Evolutionary conservation across 2,888 invertebrate genomes (phyloP).

Genomic region (Melinopterus prodromus): DNA sequence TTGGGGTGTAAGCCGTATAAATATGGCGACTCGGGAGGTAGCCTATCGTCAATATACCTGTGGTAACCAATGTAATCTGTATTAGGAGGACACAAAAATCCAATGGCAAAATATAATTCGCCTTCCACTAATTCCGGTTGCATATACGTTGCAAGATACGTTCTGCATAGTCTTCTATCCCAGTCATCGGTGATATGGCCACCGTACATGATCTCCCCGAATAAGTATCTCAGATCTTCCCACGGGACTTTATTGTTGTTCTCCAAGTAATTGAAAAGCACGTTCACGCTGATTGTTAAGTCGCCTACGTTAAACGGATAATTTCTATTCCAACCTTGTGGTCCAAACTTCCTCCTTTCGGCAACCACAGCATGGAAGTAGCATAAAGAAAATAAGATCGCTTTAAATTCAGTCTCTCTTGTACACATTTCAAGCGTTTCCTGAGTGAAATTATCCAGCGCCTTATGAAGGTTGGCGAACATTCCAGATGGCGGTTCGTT

Average conservation of each 20-base stretch:
- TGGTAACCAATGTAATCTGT: constrained; percentile 89
- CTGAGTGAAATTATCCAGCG: constrained; percentile 90
- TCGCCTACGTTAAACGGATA: constrained; percentile 88
- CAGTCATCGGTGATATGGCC: constrained; percentile 98
- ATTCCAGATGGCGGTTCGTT: constrained; percentile 96
- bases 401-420: constrained; percentile 93
- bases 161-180: constrained; percentile 88
- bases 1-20: constrained; percentile 94
- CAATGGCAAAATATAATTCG: constrained; percentile 81
- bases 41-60: constrained; percentile 82
- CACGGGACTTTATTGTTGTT: constrained; percentile 88
- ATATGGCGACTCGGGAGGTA: constrained; percentile 89
- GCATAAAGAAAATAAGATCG: constrained; percentile 86
- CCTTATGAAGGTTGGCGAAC: constrained; percentile 93
- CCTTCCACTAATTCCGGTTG: constrained; percentile 88
- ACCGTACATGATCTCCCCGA: constrained; percentile 98
- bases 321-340: constrained; percentile 90
- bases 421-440: constrained; percentile 92
- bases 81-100: constrained; percentile 88
- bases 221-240: constrained; percentile 93
- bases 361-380: constrained; percentile 96
- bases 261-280: constrained; percentile 90
- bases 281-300: constrained; percentile 90
- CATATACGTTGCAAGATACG: constrained; percentile 88
- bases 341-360: constrained; percentile 91